Evolutionary conservation across 2,888 invertebrate genomes (phyloP), one percentile per base, ranked within the genome.

Genomic region (Rhaphigaster nebulosa): DNA sequence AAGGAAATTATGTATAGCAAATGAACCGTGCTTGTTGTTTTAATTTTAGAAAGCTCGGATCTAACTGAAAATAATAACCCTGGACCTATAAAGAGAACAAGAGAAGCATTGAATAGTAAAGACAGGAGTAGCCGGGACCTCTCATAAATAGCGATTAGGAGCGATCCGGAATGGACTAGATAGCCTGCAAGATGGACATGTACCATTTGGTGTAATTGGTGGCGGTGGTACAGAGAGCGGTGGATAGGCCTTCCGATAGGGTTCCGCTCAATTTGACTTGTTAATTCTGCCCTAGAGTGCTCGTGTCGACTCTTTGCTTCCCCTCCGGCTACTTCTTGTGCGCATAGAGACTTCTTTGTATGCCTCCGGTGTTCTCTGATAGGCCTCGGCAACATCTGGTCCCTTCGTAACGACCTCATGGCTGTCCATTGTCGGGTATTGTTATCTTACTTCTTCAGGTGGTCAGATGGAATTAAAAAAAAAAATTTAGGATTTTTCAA

Each of bases 181-280:
- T 34, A 8, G 34, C 0, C 34, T 34, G 38, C 34, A 76, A 76
- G 34, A 76, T 76, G 70, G 38, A 76, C 70, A 1, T 76, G 70
- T 76, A 38, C 70, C 70, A 76, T 76, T 76, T 38, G 70, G 18
- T 38, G 70, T 76, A 76, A 76, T 76, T 76, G 70, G 70, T 76
- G 38, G 20, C 38, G 70, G 10, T 38, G 70, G 70, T 34, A 34
- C 8, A 70, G 34, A 34, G 65, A 26, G 45, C 26, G 26, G 23
- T 10, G 56, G 56, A 26, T 29, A 29, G 60, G 23, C 18, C 34
- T 38, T 76, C 70, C 23, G 34, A 8, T 70, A 38, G 70, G 70
- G 34, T 20, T 65, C 70, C 70, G 70, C 34, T 20, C 34, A 8
- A 76, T 76, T 76, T 76, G 70, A 76, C 70, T 76, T 76, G 70